Evolutionary conservation across 1,140 invertebrate genomes (phyloP).

Genomic region (Pseudoatta argentina): DNA sequence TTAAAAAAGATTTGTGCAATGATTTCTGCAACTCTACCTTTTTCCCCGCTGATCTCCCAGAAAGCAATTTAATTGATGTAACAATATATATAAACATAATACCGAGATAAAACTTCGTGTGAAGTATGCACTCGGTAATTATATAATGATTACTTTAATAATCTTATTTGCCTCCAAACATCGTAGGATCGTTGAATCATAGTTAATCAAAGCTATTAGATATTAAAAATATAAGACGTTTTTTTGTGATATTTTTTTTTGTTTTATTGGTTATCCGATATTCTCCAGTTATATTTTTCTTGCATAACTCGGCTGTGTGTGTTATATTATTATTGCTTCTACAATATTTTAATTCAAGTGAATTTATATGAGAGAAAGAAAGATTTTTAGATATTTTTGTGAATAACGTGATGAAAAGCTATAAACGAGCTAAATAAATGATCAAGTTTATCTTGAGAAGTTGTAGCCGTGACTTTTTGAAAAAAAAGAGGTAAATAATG

Average conservation of each 20-base stretch:
- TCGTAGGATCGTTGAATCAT: not conserved
- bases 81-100: not conserved
- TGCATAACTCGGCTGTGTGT: not conserved
- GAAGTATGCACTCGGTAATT: not conserved
- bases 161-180: not conserved
- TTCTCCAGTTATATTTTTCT: not conserved
- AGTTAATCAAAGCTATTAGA: slow-evolving; percentile 3
- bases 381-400: not conserved
- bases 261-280: not conserved
- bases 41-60: not conserved
- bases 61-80: not conserved
- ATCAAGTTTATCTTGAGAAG: no score
- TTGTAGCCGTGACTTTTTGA: not conserved
- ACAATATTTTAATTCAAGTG: not conserved
- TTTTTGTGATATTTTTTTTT: not conserved
- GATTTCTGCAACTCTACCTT: not conserved
- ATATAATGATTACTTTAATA: slow-evolving; percentile 16
- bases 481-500: not conserved
- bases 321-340: no score
- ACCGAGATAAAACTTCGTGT: not conserved
- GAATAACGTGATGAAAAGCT: not conserved
- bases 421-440: no score
- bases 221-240: not conserved
- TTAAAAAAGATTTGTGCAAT: slow-evolving; percentile 43
- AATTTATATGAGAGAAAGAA: not conserved